Percentiles rank a stretch among this genome's conserved stretches.
phyloP scores from a whole-genome alignment of 1,140 invertebrate genomes.

The Diorhabda sublineata region DNA sequence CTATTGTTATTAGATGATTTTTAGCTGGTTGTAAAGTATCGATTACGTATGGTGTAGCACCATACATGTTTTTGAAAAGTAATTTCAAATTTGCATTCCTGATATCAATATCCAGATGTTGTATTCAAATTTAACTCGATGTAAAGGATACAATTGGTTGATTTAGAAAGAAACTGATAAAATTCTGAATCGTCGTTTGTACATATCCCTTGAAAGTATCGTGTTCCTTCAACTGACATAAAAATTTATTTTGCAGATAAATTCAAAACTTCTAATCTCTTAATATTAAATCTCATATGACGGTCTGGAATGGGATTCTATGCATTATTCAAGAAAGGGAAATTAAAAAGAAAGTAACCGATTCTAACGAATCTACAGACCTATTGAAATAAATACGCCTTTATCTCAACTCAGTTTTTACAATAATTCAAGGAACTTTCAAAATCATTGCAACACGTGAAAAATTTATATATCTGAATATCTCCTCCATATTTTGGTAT shows the following conservation, averaged over 20 bases:
- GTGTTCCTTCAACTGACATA: not conserved
- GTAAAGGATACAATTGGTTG: not conserved
- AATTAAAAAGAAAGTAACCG: too few species aligned
- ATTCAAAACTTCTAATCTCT: too few species aligned
- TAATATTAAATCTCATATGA: too few species aligned
- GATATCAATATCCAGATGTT: not conserved
- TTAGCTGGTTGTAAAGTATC: slow-evolving; percentile 15
- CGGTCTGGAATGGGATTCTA: too few species aligned
- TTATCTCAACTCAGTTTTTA: too few species aligned
- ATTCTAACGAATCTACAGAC: too few species aligned
- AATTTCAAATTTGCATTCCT: not conserved
- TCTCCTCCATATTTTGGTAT: too few species aligned
- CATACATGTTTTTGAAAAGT: slow-evolving; percentile 9
- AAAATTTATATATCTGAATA: too few species aligned
- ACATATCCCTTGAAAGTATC: not conserved
- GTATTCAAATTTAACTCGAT: not conserved
- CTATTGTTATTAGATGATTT: slow-evolving; percentile 8
- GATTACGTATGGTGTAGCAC: slow-evolving; percentile 10
- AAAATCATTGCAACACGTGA: too few species aligned
- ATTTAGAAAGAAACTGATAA: not conserved
- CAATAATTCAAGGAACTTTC: too few species aligned
- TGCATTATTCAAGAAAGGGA: too few species aligned
- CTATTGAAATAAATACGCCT: too few species aligned
- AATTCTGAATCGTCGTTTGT: not conserved
- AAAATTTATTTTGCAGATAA: not conserved